phyloP scores from a whole-genome alignment of 2,797 vertebrate species.

The Oceanodroma leucorhoa region DNA sequence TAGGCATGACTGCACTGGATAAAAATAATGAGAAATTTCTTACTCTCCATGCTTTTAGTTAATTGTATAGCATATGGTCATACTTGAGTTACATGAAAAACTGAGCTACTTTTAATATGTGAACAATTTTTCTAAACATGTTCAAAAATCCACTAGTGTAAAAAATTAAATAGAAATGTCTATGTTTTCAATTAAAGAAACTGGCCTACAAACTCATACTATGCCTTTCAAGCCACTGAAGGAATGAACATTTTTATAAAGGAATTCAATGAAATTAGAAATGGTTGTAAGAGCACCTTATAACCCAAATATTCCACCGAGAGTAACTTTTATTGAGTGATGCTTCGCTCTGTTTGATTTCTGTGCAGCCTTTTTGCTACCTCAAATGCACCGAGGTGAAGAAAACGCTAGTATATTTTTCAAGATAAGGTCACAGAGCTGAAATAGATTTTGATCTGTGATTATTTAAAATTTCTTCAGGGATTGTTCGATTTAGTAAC shows the following conservation, averaged over 20 bases:
- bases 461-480: constrained; percentile 54
- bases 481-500: constrained; percentile 17
- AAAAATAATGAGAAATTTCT: neutral
- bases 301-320: constrained; percentile 16
- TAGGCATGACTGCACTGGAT: neutral
- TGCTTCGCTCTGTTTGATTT: constrained; percentile 45
- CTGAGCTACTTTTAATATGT: neutral
- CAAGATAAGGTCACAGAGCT: constrained; percentile 32
- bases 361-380: constrained; percentile 1
- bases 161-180: neutral
- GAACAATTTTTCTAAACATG: neutral
- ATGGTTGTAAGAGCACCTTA: neutral
- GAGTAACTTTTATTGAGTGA: constrained; percentile 32
- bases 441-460: constrained; percentile 48
- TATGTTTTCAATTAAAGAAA: neutral
- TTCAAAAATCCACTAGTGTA: neutral
- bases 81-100: neutral
- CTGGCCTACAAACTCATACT: neutral
- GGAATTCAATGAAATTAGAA: constrained; percentile 27
- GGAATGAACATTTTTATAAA: neutral
- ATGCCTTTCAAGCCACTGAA: neutral
- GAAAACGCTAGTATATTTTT: neutral
- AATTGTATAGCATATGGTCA: neutral
- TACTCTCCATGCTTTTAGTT: neutral
- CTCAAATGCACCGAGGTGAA: constrained; percentile 18